phyloP scores from a whole-genome alignment of 2,113 vertebrate genomes.

The Seriola quinqueradiata region DNA sequence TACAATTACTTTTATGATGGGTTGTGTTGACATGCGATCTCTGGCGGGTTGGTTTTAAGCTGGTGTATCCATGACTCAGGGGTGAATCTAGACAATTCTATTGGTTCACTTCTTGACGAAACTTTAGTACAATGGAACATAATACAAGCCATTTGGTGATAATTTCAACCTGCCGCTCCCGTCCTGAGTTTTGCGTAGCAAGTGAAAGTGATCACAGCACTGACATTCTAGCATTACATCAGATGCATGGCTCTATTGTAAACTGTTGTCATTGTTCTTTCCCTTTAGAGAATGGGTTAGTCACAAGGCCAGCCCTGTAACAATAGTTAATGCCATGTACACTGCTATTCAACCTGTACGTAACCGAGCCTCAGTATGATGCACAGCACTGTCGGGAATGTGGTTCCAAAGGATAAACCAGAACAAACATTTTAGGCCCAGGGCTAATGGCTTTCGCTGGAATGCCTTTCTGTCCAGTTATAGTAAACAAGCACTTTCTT shows the following conservation, averaged over 20 bases:
- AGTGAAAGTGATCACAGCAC: slow-evolving; percentile 55
- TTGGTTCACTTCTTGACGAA: slow-evolving; percentile 16
- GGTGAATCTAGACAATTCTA: neutral
- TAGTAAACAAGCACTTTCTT: slow-evolving; percentile 20
- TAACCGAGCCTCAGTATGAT: slow-evolving; percentile 33
- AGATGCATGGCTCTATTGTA: slow-evolving; percentile 59
- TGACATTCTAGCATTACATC: slow-evolving; percentile 60
- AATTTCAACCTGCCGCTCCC: slow-evolving; percentile 25
- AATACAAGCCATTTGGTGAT: slow-evolving; percentile 21
- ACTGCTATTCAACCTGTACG: slow-evolving; percentile 8
- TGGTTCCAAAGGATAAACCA: slow-evolving; percentile 37
- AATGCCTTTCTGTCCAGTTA: neutral
- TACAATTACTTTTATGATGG: slow-evolving; percentile 13
- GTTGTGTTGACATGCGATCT: slow-evolving; percentile 3
- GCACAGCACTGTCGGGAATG: slow-evolving; percentile 44
- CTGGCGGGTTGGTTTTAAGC: neutral
- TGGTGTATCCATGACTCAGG: slow-evolving; percentile 28
- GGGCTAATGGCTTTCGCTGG: slow-evolving; percentile 25
- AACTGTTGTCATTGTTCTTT: slow-evolving; percentile 56
- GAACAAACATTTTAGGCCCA: slow-evolving; percentile 27
- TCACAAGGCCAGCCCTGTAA: slow-evolving; percentile 52
- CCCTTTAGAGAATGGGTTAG: slow-evolving; percentile 24
- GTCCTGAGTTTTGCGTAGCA: slow-evolving; percentile 10
- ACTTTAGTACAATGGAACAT: slow-evolving; percentile 23
- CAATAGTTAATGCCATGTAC: slow-evolving; percentile 55